phyloP scores from a whole-genome alignment of 2,113 vertebrate genomes.

The Callipepla californica region DNA sequence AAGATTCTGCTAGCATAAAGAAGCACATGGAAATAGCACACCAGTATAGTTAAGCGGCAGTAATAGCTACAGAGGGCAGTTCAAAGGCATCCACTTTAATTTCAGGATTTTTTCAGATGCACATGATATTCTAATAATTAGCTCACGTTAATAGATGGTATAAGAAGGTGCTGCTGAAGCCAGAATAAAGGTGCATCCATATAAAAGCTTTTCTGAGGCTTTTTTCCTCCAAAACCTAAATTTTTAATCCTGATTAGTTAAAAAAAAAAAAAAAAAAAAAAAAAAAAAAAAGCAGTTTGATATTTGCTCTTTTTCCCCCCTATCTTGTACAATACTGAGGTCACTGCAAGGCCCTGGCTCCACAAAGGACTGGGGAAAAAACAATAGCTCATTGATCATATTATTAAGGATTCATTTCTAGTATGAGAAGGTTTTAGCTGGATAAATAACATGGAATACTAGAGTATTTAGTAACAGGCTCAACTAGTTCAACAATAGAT shows the following conservation, averaged over 20 bases:
- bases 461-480: not conserved
- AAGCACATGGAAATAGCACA: not conserved
- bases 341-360: not conserved
- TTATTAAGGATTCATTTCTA: not conserved
- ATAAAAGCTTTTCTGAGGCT: not conserved
- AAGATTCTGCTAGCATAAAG: not conserved
- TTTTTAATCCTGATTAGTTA: not conserved
- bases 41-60: not conserved
- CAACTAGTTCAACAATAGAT: not conserved
- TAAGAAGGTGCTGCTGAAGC: not conserved
- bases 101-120: not conserved
- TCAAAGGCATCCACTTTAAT: not conserved
- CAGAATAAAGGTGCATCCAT: not conserved
- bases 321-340: not conserved
- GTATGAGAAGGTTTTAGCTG: not conserved
- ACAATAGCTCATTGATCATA: not conserved
- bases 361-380: not conserved
- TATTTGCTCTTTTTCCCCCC: not conserved
- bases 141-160: fast-evolving
- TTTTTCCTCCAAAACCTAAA: not conserved
- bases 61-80: not conserved
- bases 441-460: not conserved
- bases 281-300: not conserved
- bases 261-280: not conserved
- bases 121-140: not conserved